These are phyloP conservation scores for Lycopodina hypogea DNA, from an alignment of 37 sponge, comb jelly and placozoan species.

Conservation along the genomic window DNA sequence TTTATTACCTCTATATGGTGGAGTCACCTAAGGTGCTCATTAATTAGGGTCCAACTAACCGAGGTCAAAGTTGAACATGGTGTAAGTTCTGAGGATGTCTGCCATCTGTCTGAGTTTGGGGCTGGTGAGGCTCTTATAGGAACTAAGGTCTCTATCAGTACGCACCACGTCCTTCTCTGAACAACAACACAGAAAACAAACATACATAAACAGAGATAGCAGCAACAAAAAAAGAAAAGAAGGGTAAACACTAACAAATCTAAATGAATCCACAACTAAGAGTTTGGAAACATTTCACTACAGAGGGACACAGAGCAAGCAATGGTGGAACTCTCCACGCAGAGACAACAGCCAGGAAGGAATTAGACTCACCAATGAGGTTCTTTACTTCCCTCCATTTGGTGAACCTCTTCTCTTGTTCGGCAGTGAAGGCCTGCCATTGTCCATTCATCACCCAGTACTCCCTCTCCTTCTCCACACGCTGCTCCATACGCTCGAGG, in stretches of 20 bases:
- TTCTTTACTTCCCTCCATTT: conserved; percentile 43
- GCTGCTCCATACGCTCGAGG: conserved; percentile 65
- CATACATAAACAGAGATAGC: neutral
- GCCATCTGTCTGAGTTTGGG: conserved; percentile 70
- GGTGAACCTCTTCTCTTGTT: conserved; percentile 67
- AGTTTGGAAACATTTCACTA: too few relatives aligned
- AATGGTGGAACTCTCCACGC: too few relatives aligned
- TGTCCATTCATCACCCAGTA: conserved; percentile 80
- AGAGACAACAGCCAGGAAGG: too few relatives aligned
- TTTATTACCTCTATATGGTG: too few relatives aligned
- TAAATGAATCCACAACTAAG: too few relatives aligned
- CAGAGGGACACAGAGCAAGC: too few relatives aligned
- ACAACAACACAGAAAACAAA: conserved; percentile 4
- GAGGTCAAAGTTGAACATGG: conserved; percentile 95
- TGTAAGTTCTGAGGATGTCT: conserved; percentile 87
- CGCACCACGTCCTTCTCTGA: conserved; percentile 90
- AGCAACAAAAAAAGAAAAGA: too few relatives aligned
- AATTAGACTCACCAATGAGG: conserved; percentile 57
- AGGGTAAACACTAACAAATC: too few relatives aligned
- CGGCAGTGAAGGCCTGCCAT: conserved; percentile 70
- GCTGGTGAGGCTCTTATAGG: conserved; percentile 53
- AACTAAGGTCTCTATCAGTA: conserved; percentile 70
- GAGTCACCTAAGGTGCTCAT: too few relatives aligned
- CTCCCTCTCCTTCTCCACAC: conserved; percentile 57
- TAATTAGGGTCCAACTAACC: too few relatives aligned